These are phyloP conservation scores for Temnothorax longispinosus DNA, from an alignment of 1,140 invertebrate species.

Conservation along the genomic window DNA sequence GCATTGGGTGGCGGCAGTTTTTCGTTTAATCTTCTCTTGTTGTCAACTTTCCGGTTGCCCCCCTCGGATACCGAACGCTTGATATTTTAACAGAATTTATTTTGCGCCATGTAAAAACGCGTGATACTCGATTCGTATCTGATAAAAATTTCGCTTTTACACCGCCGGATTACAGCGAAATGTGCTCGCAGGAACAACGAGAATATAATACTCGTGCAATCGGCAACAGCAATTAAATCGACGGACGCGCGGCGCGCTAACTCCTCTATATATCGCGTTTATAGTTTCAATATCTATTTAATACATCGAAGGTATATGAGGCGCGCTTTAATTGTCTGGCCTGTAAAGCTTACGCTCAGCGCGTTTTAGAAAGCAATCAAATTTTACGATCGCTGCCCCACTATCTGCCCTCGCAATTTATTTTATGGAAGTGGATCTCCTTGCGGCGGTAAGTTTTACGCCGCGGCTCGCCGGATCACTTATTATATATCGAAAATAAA, in stretches of 20 bases:
- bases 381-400: constrained; percentile 28
- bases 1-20: background rate
- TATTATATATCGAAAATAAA: constrained; percentile 59
- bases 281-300: constrained; percentile 58
- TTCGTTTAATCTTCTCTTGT: constrained; percentile 8
- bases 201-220: background rate
- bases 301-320: constrained; percentile 34
- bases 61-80: background rate
- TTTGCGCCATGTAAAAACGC: background rate
- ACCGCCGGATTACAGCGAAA: background rate
- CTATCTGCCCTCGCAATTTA: constrained; percentile 31
- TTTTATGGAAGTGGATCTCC: constrained; percentile 46
- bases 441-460: constrained; percentile 41
- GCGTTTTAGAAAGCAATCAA: constrained; percentile 60
- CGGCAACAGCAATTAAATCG: constrained; percentile 34
- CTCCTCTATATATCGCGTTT: background rate
- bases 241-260: background rate
- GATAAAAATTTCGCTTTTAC: constrained; percentile 14
- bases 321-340: constrained; percentile 44
- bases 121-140: background rate
- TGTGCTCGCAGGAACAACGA: constrained; percentile 13
- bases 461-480: background rate
- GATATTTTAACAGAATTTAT: constrained; percentile 20
- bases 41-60: constrained; percentile 3
- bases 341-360: constrained; percentile 22